Conservation (phyloP, 1,140 invertebrate genomes). For the Scaptomyza pallida region DNA sequence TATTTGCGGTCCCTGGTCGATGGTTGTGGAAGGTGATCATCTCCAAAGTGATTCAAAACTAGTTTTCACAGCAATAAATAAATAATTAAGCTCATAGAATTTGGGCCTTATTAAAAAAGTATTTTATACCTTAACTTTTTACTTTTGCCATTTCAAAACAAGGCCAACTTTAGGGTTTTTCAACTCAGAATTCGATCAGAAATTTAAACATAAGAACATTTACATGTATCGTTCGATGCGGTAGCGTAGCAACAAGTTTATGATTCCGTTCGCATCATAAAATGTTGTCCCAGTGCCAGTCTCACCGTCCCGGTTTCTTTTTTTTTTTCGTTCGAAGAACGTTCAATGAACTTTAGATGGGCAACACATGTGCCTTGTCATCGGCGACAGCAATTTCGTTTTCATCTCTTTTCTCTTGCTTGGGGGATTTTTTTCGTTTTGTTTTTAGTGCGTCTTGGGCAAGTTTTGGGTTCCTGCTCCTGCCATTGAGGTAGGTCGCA, state of each 20-base stretch:
- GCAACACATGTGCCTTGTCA: constrained; percentile 36
- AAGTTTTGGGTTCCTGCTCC: constrained; percentile 51
- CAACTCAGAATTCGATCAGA: constrained; percentile 7
- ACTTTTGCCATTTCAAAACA: not conserved
- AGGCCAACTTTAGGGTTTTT: not conserved
- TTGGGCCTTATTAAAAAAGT: constrained; percentile 4
- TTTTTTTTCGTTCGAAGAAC: constrained; percentile 46
- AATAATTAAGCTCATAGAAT: constrained; percentile 13
- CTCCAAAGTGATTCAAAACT: constrained; percentile 38
- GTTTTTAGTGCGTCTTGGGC: constrained; percentile 24
- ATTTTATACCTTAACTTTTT: not conserved
- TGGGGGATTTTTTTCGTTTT: too few relatives aligned
- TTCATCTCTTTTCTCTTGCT: constrained; percentile 39
- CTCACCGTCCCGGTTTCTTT: not conserved
- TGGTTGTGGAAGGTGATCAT: constrained; percentile 60
- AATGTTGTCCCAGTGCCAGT: constrained; percentile 21
- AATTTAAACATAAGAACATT: constrained; percentile 7
- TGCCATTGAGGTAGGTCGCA: constrained; percentile 78
- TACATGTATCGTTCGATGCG: not conserved
- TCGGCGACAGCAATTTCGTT: constrained; percentile 27
- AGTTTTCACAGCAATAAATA: constrained; percentile 45
- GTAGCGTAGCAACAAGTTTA: constrained; percentile 18
- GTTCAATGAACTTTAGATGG: constrained; percentile 62
- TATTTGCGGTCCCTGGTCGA: too few relatives aligned
- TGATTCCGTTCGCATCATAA: constrained; percentile 9